Percentiles rank a stretch among this genome's conserved stretches.
These are phyloP conservation scores for Xylocopa sonorina DNA, from an alignment of 1,140 invertebrate genomes.

Conservation along the genomic window DNA sequence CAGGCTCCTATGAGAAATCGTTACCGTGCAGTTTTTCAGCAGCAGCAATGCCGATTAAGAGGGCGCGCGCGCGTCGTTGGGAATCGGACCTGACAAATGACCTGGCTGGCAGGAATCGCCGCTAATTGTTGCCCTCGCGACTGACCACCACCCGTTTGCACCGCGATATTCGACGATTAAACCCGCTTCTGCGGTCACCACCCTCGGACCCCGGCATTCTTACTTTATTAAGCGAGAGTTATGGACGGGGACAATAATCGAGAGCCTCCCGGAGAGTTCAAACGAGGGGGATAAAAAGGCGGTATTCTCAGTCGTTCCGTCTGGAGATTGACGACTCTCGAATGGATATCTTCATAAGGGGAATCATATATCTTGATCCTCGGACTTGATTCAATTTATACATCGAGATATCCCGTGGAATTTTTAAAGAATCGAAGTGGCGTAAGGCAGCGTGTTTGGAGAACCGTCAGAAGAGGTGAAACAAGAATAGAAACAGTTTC, in stretches of 20 bases:
- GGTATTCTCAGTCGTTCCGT: neutral
- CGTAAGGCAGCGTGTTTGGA: too few species aligned
- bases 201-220: constrained; percentile 6
- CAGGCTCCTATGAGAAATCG: constrained; percentile 10
- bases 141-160: neutral
- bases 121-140: constrained; percentile 46
- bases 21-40: neutral
- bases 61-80: constrained; percentile 33
- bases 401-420: neutral
- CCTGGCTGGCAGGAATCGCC: constrained; percentile 53
- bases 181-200: constrained; percentile 36
- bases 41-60: constrained; percentile 5
- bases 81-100: constrained; percentile 54
- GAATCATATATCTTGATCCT: neutral
- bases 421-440: too few species aligned
- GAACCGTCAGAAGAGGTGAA: too few species aligned
- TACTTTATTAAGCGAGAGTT: constrained; percentile 56
- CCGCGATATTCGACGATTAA: constrained; percentile 36
- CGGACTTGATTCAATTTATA: neutral
- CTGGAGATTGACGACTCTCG: neutral
- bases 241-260: constrained; percentile 18
- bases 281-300: constrained; percentile 16
- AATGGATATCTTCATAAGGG: neutral
- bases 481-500: too few species aligned
- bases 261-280: neutral